Evolutionary conservation across 2,797 vertebrate species (phyloP).

Genomic region (Acanthurus lineatus): DNA sequence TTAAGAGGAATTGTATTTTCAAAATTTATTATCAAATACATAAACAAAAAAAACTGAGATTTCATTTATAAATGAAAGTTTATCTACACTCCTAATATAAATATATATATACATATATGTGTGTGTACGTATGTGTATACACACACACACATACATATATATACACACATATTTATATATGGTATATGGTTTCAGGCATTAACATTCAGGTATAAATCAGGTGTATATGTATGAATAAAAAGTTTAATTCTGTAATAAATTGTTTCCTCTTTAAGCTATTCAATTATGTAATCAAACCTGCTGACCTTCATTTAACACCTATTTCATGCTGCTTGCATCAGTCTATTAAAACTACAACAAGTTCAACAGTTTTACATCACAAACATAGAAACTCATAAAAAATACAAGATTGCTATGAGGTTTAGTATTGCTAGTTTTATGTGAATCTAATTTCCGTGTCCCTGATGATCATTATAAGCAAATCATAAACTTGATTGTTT

Average conservation of each 20-base stretch:
- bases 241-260: not conserved
- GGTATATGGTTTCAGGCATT: too few species aligned
- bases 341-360: not conserved
- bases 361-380: not conserved
- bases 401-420: not conserved
- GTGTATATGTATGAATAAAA: not conserved
- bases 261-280: not conserved
- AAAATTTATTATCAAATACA: too few species aligned
- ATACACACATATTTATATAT: too few species aligned
- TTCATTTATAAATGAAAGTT: too few species aligned
- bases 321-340: conserved; percentile 6
- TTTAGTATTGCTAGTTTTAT: conserved; percentile 5
- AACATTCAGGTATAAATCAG: too few species aligned
- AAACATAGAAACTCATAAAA: not conserved
- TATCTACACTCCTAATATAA: too few species aligned
- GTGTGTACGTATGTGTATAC: too few species aligned
- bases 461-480: conserved; percentile 28
- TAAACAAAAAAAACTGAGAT: too few species aligned
- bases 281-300: not conserved
- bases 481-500: conserved; percentile 41
- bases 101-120: too few species aligned
- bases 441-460: conserved; percentile 20
- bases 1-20: too few species aligned
- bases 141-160: too few species aligned
- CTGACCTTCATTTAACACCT: not conserved